A percentile compares a stretch with the other conserved stretches of the same genome.
phyloP scores from a whole-genome alignment of 2,797 vertebrate genomes.

The Anniella stebbinsi region DNA sequence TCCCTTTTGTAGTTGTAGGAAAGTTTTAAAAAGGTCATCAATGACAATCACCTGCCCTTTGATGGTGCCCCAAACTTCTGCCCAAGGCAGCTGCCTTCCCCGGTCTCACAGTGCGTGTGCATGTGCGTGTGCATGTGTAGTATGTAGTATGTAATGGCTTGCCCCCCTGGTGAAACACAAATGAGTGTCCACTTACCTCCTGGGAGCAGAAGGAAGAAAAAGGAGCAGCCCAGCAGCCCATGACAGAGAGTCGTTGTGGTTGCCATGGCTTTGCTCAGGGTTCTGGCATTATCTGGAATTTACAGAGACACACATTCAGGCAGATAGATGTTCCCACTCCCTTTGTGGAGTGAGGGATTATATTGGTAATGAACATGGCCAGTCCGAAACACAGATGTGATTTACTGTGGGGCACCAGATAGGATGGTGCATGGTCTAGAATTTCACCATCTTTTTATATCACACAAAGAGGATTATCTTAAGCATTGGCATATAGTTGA shows the following conservation, averaged over 20 bases:
- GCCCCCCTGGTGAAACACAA: not conserved
- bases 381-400: not conserved
- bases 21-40: not conserved
- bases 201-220: conserved; percentile 65
- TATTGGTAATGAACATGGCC: not conserved
- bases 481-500: not conserved
- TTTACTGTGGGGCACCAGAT: not conserved
- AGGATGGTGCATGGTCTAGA: not conserved
- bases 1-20: not conserved
- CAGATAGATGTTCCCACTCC: not conserved
- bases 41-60: not conserved
- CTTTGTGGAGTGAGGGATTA: too few species aligned
- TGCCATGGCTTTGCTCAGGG: conserved; percentile 52
- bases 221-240: conserved; percentile 37
- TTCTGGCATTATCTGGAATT: conserved; percentile 60
- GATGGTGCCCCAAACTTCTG: too few species aligned
- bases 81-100: fast-evolving
- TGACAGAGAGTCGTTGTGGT: not conserved
- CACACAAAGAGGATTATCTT: not conserved
- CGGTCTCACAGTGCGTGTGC: not conserved
- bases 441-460: not conserved
- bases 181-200: conserved; percentile 61
- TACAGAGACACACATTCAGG: not conserved
- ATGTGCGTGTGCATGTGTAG: too few species aligned
- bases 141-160: too few species aligned